phyloP scores from a whole-genome alignment of 2,797 vertebrate genomes.

The Oryzias sinensis region DNA sequence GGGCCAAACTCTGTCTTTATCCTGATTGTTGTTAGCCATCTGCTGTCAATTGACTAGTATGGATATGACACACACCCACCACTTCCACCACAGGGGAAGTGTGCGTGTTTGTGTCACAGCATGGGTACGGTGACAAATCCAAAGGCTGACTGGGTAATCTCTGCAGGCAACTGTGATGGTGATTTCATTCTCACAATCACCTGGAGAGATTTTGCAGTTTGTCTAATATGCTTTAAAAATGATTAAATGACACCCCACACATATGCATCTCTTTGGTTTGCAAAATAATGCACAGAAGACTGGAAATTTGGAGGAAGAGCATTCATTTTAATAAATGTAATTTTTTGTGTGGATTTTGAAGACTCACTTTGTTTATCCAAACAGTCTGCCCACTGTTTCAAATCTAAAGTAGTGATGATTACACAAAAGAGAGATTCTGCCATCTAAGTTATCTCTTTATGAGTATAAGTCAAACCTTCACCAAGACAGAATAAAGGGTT shows the following conservation, averaged over 20 bases:
- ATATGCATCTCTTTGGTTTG: too few species aligned
- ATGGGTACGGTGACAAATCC: conserved; percentile 5
- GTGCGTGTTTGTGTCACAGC: conserved; percentile 7
- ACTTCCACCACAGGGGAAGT: conserved; percentile 28
- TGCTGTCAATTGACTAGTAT: conserved; percentile 68
- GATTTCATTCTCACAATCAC: conserved; percentile 89
- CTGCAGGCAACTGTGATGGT: conserved; percentile 96
- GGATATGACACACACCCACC: conserved; percentile 36
- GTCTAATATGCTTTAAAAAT: conserved; percentile 32
- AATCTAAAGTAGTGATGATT: conserved; percentile 23
- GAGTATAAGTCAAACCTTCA: conserved; percentile 43
- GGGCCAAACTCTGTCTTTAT: conserved; percentile 61
- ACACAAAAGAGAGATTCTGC: conserved; percentile 36
- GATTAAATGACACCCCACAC: background rate
- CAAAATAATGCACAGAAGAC: too few species aligned
- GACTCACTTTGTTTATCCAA: conserved; percentile 34
- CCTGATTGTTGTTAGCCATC: conserved; percentile 71
- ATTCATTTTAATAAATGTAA: background rate
- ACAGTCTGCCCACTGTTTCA: conserved; percentile 31
- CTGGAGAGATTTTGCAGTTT: conserved; percentile 92
- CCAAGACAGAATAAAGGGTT: conserved; percentile 10
- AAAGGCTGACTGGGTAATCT: conserved; percentile 90
- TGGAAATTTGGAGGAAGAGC: too few species aligned
- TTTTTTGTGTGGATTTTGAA: conserved; percentile 3
- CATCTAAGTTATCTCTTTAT: conserved; percentile 36